Conservation (phyloP, 2,113 vertebrate species). For the Lepisosteus osseus region DNA sequence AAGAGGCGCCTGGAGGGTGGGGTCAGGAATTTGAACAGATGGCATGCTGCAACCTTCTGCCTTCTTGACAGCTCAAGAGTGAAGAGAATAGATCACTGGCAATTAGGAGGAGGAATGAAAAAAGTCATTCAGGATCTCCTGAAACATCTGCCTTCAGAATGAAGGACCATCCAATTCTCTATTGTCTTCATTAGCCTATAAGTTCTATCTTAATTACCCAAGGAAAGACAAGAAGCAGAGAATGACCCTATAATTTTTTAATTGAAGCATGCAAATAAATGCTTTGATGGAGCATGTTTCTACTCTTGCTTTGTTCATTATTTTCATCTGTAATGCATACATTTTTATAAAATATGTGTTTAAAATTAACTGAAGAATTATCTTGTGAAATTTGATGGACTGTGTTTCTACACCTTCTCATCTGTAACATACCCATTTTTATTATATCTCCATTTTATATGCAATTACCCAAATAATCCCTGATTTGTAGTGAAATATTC, state of each 20-base stretch:
- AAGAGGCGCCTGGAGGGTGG: slow-evolving; percentile 45
- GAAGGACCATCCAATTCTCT: slow-evolving; percentile 38
- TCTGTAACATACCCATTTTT: too few species aligned
- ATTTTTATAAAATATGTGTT: too few species aligned
- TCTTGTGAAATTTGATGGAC: too few species aligned
- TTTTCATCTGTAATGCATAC: too few species aligned
- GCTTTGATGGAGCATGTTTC: too few species aligned
- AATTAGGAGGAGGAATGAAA: slow-evolving; percentile 55
- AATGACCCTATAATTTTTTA: background rate
- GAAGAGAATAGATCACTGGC: slow-evolving; percentile 52
- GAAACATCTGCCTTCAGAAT: slow-evolving; percentile 56
- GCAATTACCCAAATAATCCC: too few species aligned
- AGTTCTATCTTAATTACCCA: background rate
- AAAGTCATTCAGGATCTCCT: slow-evolving; percentile 41
- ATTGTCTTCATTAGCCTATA: slow-evolving; percentile 42
- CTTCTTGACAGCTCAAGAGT: slow-evolving; percentile 43
- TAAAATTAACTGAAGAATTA: too few species aligned
- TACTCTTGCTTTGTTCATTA: too few species aligned
- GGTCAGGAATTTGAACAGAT: slow-evolving; percentile 81
- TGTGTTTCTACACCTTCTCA: too few species aligned
- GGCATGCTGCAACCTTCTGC: slow-evolving; percentile 56
- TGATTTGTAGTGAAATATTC: too few species aligned
- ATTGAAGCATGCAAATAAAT: too few species aligned
- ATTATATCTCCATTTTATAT: too few species aligned
- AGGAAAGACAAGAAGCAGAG: background rate